Percentiles rank a stretch among this genome's conserved stretches.
Evolutionary conservation across 1,140 invertebrate genomes (phyloP).

Genomic region (Lordiphosa collinella): DNA sequence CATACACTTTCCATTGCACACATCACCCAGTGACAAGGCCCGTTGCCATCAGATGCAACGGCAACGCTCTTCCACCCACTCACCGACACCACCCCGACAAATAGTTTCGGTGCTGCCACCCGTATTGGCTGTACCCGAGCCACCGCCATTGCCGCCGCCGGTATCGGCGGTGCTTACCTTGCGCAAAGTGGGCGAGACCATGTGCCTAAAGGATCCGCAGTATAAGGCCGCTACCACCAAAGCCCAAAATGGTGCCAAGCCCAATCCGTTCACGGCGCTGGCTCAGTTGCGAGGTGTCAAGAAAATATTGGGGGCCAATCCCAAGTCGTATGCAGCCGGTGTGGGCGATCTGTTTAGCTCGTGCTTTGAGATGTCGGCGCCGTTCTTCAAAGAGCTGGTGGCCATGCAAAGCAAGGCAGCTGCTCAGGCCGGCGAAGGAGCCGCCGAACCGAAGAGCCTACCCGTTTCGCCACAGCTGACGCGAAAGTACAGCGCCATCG

Average conservation of each 20-base stretch:
- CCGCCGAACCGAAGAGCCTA: conserved; percentile 80
- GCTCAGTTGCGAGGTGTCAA: conserved; percentile 86
- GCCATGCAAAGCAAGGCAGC: conserved; percentile 49
- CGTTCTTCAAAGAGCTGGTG: conserved; percentile 80
- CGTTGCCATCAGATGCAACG: conserved; percentile 83
- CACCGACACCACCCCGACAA: conserved; percentile 65
- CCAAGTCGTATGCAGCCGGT: conserved; percentile 79
- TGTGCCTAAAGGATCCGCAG: conserved; percentile 89
- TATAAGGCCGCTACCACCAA: conserved; percentile 84
- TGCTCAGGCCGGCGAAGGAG: conserved; percentile 15
- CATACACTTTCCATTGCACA: conserved; percentile 81
- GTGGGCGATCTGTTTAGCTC: conserved; percentile 85
- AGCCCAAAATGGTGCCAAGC: conserved; percentile 75
- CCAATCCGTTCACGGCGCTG: conserved; percentile 86
- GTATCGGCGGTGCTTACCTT: conserved; percentile 80
- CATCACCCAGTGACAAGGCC: conserved; percentile 86
- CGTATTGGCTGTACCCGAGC: conserved; percentile 29
- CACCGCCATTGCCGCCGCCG: conserved; percentile 58
- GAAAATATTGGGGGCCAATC: conserved; percentile 86
- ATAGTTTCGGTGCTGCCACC: conserved; percentile 12
- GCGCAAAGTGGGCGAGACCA: conserved; percentile 86
- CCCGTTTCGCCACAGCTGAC: conserved; percentile 80
- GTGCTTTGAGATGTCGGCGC: conserved; percentile 87
- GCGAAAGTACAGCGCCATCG: conserved; percentile 68
- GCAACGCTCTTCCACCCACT: conserved; percentile 70